phyloP scores from a whole-genome alignment of 37 sponge, comb jelly and placozoan species.

The Ephydatia muelleri region DNA sequence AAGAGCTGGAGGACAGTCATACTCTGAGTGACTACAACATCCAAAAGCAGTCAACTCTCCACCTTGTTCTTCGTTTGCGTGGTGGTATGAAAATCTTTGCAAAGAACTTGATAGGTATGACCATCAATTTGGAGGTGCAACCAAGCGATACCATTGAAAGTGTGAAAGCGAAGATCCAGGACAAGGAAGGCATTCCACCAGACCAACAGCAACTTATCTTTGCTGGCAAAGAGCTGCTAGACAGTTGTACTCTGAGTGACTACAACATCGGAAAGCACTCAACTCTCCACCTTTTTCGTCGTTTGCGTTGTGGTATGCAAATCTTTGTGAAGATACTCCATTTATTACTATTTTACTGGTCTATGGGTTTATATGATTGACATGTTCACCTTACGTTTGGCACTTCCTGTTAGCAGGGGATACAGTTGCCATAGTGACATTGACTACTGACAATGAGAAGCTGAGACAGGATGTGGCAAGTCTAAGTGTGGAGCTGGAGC shows the following conservation, averaged over 20 bases:
- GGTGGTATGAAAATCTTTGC: slow-evolving; percentile 50
- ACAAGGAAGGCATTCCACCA: slow-evolving; percentile 31
- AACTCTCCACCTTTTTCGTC: slow-evolving; percentile 8
- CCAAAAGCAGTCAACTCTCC: slow-evolving; percentile 65
- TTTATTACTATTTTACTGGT: too few species aligned
- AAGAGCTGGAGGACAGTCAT: slow-evolving; percentile 66
- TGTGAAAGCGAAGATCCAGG: slow-evolving; percentile 34
- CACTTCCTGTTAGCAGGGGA: too few species aligned
- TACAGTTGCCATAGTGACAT: too few species aligned
- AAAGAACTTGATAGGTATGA: slow-evolving; percentile 40
- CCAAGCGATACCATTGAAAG: slow-evolving; percentile 30
- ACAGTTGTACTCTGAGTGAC: slow-evolving; percentile 30
- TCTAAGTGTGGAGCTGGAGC: neutral
- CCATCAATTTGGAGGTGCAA: slow-evolving; percentile 44
- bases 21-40: slow-evolving; percentile 72
- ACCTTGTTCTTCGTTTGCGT: slow-evolving; percentile 22
- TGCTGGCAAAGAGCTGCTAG: slow-evolving; percentile 40
- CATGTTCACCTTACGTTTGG: too few species aligned
- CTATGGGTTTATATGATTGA: too few species aligned
- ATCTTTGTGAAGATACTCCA: slow-evolving; percentile 98
- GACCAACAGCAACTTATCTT: slow-evolving; percentile 31
- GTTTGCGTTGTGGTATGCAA: slow-evolving; percentile 85
- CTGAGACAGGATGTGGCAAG: neutral
- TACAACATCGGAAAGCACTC: slow-evolving; percentile 26
- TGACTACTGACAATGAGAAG: too few species aligned